These are phyloP conservation scores for Ranitomeya imitator DNA, from an alignment of 2,113 vertebrate species.

Conservation along the genomic window DNA sequence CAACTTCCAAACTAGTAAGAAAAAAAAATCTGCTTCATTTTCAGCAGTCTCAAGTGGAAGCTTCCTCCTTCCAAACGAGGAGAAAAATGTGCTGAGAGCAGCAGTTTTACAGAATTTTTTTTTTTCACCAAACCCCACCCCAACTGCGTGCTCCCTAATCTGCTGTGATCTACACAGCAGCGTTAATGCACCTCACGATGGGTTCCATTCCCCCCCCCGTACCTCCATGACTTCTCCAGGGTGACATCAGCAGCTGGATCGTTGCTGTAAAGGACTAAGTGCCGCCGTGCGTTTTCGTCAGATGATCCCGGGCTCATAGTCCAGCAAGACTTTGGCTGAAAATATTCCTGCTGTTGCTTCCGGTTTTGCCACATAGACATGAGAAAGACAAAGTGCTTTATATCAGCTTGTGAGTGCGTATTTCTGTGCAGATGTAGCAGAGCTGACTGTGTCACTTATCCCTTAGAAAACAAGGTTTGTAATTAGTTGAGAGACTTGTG, in stretches of 20 bases:
- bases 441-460: not conserved
- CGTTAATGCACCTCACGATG: not conserved
- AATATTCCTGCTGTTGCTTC: not conserved
- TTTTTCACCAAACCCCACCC: constrained; percentile 61
- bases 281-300: not conserved
- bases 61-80: constrained; percentile 57
- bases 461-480: not conserved
- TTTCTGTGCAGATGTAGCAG: not conserved
- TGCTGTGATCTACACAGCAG: not conserved
- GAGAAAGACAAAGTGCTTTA: not conserved
- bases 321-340: not conserved
- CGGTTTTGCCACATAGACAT: not conserved
- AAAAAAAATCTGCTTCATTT: constrained; percentile 61
- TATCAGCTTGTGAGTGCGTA: not conserved
- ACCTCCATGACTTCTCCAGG: not conserved
- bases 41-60: constrained; percentile 62
- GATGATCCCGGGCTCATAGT: not conserved
- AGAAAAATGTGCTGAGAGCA: constrained; percentile 63
- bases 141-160: constrained; percentile 64
- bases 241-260: not conserved
- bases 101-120: constrained; percentile 56
- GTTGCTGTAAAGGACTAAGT: not conserved
- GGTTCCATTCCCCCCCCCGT: not conserved
- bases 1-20: not conserved
- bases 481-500: too few species aligned